phyloP scores from a whole-genome alignment of 2,888 invertebrate species.

The Archaeoteleia sp. region DNA sequence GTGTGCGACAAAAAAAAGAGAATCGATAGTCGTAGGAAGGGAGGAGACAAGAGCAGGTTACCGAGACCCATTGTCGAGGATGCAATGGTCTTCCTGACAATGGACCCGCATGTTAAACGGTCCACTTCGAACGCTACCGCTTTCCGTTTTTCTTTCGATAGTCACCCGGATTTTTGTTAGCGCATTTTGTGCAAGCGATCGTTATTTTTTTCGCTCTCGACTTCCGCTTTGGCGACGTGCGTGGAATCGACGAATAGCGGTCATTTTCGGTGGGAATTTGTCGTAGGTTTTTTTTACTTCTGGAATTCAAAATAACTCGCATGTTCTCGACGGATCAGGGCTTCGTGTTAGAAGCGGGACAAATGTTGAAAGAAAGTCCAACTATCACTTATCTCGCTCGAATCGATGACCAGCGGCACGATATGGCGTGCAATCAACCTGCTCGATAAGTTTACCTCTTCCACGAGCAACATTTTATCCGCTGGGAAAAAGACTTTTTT shows the following conservation, averaged over 20 bases:
- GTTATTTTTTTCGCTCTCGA: conserved; percentile 33
- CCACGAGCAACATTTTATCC: no score
- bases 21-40: conserved; percentile 60
- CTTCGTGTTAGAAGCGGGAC: no score
- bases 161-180: conserved; percentile 37
- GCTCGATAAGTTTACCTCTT: no score
- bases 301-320: conserved; percentile 1
- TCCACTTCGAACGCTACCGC: conserved; percentile 56
- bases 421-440: no score
- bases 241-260: conserved; percentile 32
- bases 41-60: conserved; percentile 56
- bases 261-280: conserved; percentile 24
- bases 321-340: no score
- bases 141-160: conserved; percentile 51
- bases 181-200: conserved; percentile 42
- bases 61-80: conserved; percentile 59
- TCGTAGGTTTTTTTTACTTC: conserved; percentile 17
- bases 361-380: background rate
- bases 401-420: no score
- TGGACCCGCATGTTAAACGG: conserved; percentile 68
- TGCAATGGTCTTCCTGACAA: conserved; percentile 64
- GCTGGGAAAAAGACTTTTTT: no score
- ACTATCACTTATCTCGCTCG: background rate
- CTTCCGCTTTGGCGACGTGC: conserved; percentile 42
- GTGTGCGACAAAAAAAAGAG: conserved; percentile 16